These are phyloP conservation scores for Sebastes cheni DNA, from an alignment of 2,797 vertebrate species.

Conservation along the genomic window DNA sequence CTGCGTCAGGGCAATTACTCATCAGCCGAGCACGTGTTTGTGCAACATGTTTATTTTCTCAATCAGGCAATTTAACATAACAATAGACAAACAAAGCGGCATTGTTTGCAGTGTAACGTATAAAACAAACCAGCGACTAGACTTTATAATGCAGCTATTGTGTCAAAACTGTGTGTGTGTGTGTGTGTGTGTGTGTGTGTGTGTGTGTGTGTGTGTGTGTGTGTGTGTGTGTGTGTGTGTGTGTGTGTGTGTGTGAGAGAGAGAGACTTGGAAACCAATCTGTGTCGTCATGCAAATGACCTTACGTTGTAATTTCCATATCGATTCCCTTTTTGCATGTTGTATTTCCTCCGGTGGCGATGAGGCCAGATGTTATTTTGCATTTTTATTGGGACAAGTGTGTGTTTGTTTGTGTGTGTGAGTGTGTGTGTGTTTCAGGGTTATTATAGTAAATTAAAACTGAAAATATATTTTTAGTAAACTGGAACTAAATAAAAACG, in stretches of 20 bases:
- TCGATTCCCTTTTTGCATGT: slow-evolving; percentile 40
- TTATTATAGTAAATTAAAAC: too few relatives aligned
- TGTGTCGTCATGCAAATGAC: slow-evolving; percentile 59
- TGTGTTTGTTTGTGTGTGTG: not conserved
- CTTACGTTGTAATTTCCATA: slow-evolving; percentile 46
- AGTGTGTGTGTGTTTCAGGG: not conserved
- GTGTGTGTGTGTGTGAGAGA: not conserved
- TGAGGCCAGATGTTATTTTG: slow-evolving; percentile 56
- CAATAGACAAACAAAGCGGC: slow-evolving; percentile 35
- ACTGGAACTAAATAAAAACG: too few relatives aligned
- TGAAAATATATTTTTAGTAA: too few relatives aligned
- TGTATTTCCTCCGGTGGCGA: slow-evolving; percentile 15
- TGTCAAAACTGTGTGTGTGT: not conserved
- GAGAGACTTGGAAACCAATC: slow-evolving; percentile 32
- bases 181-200: not conserved
- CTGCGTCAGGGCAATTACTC: slow-evolving; percentile 53
- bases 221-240: not conserved
- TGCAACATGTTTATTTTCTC: slow-evolving; percentile 20
- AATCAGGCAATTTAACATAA: slow-evolving; percentile 37
- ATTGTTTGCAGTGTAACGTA: slow-evolving; percentile 21
- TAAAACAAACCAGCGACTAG: slow-evolving; percentile 21
- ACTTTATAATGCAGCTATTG: slow-evolving; percentile 47
- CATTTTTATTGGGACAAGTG: slow-evolving; percentile 36
- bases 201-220: not conserved
- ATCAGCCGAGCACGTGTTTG: not conserved